Conservation (phyloP, 1,140 invertebrate genomes). For the Augochlora pura region DNA sequence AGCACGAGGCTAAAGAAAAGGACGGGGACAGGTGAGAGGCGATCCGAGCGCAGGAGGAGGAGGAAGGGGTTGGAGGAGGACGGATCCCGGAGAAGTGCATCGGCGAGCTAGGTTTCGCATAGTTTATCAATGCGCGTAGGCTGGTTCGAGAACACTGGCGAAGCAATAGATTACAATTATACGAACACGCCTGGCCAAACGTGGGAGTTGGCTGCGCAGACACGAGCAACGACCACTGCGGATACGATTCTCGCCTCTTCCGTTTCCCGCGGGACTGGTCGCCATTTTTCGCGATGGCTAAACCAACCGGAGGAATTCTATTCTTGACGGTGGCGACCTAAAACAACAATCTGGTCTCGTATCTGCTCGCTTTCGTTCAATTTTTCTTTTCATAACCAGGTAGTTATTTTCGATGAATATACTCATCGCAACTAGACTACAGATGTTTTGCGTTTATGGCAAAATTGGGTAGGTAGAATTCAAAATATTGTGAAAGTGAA, state of each 20-base stretch:
- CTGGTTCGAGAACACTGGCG: constrained; percentile 57
- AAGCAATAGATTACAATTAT: constrained; percentile 74
- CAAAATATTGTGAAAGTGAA: no score
- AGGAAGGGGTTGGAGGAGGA: constrained; percentile 15
- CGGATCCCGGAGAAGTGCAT: constrained; percentile 15
- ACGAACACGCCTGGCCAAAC: constrained; percentile 67
- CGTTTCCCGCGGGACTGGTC: background rate
- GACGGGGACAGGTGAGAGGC: constrained; percentile 22
- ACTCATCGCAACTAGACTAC: no score
- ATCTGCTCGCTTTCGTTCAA: no score
- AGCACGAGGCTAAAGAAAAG: background rate
- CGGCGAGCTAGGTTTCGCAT: constrained; percentile 55
- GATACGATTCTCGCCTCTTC: constrained; percentile 46
- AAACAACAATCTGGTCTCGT: no score
- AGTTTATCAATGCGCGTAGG: constrained; percentile 70
- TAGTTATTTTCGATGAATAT: no score
- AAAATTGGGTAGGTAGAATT: no score
- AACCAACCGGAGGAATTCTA: background rate
- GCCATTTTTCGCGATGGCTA: background rate
- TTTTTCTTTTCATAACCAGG: no score
- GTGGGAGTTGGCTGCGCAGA: constrained; percentile 60
- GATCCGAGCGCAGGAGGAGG: background rate
- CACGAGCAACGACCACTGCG: constrained; percentile 33
- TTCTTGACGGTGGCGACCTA: background rate
- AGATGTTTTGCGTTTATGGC: no score